These are phyloP conservation scores for Melanostigma gelatinosum DNA, from an alignment of 2,113 vertebrate genomes.

Conservation along the genomic window DNA sequence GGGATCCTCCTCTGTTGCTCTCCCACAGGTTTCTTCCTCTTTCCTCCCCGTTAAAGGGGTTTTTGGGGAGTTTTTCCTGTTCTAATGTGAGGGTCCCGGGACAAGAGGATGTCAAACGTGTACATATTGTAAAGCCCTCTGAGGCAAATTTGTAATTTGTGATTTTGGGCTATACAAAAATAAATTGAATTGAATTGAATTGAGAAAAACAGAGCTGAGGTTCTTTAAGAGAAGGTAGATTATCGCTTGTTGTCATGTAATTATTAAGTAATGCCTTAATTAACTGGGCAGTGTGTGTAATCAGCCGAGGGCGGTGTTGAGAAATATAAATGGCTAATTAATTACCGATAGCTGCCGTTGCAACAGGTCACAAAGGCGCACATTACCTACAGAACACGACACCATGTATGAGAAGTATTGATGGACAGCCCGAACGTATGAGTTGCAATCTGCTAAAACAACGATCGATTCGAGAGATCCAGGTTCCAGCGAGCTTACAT, in stretches of 20 bases:
- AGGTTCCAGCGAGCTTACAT: neutral
- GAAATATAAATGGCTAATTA: conserved; percentile 53
- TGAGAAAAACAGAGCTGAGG: neutral
- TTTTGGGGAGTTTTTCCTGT: too few species aligned
- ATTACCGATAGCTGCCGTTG: conserved; percentile 33
- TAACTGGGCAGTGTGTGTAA: conserved; percentile 46
- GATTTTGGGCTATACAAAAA: too few species aligned
- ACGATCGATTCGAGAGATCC: neutral
- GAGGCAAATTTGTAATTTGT: too few species aligned
- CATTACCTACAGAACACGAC: conserved; percentile 19
- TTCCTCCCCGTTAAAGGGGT: too few species aligned
- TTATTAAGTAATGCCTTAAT: conserved; percentile 32
- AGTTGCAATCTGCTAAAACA: neutral
- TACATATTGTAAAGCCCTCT: too few species aligned
- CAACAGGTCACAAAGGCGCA: conserved; percentile 16
- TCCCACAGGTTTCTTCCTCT: too few species aligned
- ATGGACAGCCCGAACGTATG: conserved; percentile 9
- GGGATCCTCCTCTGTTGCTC: too few species aligned
- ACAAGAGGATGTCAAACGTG: too few species aligned
- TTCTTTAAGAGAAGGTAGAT: conserved; percentile 6
- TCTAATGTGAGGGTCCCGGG: too few species aligned
- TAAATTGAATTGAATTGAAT: too few species aligned
- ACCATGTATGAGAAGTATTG: conserved; percentile 32
- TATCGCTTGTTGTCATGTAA: neutral
- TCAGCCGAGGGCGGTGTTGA: conserved; percentile 32